Base-by-base conservation (phyloP, 2,113 vertebrate genomes). In the Tringa solitaria region DNA sequence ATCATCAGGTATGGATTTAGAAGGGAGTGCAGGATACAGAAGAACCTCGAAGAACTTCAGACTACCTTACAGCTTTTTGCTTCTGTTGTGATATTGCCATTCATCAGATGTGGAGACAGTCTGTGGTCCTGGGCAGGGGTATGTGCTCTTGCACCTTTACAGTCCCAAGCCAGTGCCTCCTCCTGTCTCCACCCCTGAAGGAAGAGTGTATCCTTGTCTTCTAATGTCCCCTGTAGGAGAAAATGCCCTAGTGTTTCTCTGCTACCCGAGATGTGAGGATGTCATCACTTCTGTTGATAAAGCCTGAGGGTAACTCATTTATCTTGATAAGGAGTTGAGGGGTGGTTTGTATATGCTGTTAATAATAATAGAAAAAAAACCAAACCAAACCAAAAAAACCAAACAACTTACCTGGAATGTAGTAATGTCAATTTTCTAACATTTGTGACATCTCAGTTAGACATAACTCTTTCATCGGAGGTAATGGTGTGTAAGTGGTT, bases 181-280 rank as follows among this genome's bases (percentile, higher is more conserved):
- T 10, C 16, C 12, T 18, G 5, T 33, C 43, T 69, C 43, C 14
- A 64, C 4, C 6, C 1, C 9, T 2, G 22, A 67, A 75, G 30
- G 26, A 78, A 21, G 23, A 43, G 8, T 18, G 17, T n/a, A 18
- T 4, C 70, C 8, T 23, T 87, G n/a, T 27, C 23, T 39, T 24
- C 32, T 70, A 17, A 54, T 32, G 23, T 59, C 4, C 15, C 7
- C 28, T 19, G 2, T 28, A n/a, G 27, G 11, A 86, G 64, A 70
- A 83, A 88, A 69, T 35, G 5, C 9, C 22, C 18, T 50, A 3
- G 4, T 41, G 5, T 56, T 79, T 68, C 69, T 87, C 30, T 87
- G 12, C 14, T 72, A 33, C 14, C 14, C 17, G 7, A 83, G 33
- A n/a, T 64, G 14, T 0, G 0, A 60, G 45, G 33, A 12, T 84